phyloP scores from a whole-genome alignment of 1,140 invertebrate genomes.

The Scylla paramamosain region DNA sequence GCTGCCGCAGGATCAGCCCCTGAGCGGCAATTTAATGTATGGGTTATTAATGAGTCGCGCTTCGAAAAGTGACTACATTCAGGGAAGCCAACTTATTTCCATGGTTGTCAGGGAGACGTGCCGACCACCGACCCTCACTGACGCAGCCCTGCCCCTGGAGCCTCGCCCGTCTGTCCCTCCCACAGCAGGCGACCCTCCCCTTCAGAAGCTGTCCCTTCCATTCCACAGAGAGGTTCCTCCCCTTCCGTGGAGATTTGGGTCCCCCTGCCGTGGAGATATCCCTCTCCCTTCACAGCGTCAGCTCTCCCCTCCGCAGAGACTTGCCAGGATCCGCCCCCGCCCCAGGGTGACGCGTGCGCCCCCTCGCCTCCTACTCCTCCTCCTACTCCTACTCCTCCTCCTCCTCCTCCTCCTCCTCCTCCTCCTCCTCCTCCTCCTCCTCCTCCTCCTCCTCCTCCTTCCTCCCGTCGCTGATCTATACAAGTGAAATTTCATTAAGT shows the following conservation, averaged over 20 bases:
- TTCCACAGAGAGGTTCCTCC: slow-evolving; percentile 21
- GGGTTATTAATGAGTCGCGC: background rate
- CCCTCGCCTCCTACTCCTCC: background rate
- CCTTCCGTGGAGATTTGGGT: slow-evolving; percentile 19
- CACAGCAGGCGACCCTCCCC: background rate
- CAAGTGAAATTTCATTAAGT: slow-evolving; percentile 77
- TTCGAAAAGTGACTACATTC: background rate
- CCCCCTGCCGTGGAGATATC: slow-evolving; percentile 22
- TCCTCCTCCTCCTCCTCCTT: slow-evolving; percentile 44
- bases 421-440: slow-evolving; percentile 29
- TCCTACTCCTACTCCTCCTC: background rate
- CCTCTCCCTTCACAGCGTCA: slow-evolving; percentile 25
- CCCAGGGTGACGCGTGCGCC: slow-evolving; percentile 63
- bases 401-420: slow-evolving; percentile 29
- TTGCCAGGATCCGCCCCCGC: slow-evolving; percentile 8
- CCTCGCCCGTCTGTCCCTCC: background rate
- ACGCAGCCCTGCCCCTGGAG: background rate
- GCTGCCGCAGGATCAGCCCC: background rate
- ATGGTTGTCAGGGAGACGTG: slow-evolving; percentile 29
- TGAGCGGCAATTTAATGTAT: too few relatives aligned
- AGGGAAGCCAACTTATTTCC: background rate
- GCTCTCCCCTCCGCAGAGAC: slow-evolving; percentile 18
- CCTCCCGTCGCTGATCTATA: slow-evolving; percentile 70
- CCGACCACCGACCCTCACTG: background rate
- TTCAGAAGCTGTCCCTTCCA: slow-evolving; percentile 5